Evolutionary conservation across 2,797 vertebrate species (phyloP), one percentile per base, ranked within the genome.

Genomic region (Aphelocoma californica): DNA sequence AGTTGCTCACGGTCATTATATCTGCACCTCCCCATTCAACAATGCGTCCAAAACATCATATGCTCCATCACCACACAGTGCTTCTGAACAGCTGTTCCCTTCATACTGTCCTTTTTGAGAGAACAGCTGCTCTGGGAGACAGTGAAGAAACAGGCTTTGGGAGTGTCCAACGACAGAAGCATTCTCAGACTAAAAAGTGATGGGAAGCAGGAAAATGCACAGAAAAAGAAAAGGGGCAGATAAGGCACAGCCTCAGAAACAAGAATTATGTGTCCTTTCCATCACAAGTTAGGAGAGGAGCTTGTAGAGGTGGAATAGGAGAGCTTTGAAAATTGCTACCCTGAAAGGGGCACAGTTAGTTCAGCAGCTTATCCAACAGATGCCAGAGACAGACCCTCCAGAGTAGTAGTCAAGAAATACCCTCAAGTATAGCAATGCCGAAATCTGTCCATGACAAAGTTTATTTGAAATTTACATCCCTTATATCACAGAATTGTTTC

Each of bases 1-100:
- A 82, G 29, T 13, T 80, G 34, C 53, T 67, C 20, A 9, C 34
- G 40, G 44, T 47, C 47, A 26, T 3, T 7, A 2, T 2, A 57
- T 18, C n/a, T 62, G 18, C 53, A 48, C 6, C 18, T 67, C 25
- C 29, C 14, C 16, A 13, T 20, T 61, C 36, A 64, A 36, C 25
- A 40, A 1, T 7, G 10, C 16, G 9, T 13, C 51, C 16, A 3
- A 82, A 82, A 10, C 15, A 11, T 62, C 2, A 0, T 0, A 2
- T 6, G 14, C 23, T 56, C 50, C 24, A 16, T 21, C 38, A 62
- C n/a, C 19, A 54, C 58, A 32, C 20, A 32, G 26, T 8, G 29
- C 23, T 36, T 48, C 47, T 38, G 18, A 71, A 28, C 31, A 69
- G 62, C 14, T 75, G 50, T 23, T 79, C n/a, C 66, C 62, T 89